Evolutionary conservation across 2,797 vertebrate species (phyloP), one percentile per base, ranked within the genome.

Genomic region (Pseudopleuronectes americanus): DNA sequence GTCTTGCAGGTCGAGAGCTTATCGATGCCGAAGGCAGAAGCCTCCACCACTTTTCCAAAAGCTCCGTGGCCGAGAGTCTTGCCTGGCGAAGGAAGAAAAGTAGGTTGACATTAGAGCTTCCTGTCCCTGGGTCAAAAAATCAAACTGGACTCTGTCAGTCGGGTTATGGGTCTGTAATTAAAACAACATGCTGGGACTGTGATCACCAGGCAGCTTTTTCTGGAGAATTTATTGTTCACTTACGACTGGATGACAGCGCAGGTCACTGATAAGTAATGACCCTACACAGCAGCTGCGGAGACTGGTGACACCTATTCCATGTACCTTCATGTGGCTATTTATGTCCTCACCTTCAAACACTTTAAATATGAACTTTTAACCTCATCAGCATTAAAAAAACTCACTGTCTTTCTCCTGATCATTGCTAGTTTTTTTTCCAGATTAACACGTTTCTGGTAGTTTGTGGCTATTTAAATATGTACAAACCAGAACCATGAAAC

Each of bases 1-100:
- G 96, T 99, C 94, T 97, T 99, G 94, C 96, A 99, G 76, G 97
- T 98, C 60, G 97, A 98, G 77, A 96, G 93, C 89, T 97, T 99
- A 94, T 98, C 96, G 62, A 98, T 98, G 81, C 97, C 97, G 91
- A 99, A 99, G 68, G 96, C 96, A 80, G 96, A 97, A 1, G 97
- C 97, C 57, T 98, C 97, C 83, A 98, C 96, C 87, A 98, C 97
- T 90, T 98, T 98, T 64, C 97, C 96, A 91, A 98, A 99, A 74
- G 97, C 97, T 84, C 97, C 97, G 47, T 97, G 97, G 82, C 97
- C 97, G 67, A 98, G 93, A 62, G 96, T 97, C 95, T 98, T 98
- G 89, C 97, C 96, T 98, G 89, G 75, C 66, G 88, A 83, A 92
- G 78, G 64, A 87, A 70, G 38, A 73, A 68, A 22, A 23, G 26